phyloP scores from a whole-genome alignment of 2,888 invertebrate species.

The Chrysolina haemoptera region DNA sequence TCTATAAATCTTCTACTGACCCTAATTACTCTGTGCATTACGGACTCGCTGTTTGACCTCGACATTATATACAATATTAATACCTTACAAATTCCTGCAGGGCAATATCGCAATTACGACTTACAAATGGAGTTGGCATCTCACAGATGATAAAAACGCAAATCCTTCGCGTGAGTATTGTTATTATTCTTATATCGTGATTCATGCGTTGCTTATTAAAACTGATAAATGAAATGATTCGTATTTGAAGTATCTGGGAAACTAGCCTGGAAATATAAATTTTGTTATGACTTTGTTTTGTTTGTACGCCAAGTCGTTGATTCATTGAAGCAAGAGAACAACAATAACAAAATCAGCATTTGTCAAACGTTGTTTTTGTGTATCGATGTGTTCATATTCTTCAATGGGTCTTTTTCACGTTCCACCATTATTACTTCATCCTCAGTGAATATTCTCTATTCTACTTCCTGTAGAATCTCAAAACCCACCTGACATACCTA shows the following conservation, averaged over 20 bases:
- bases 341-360: too few species aligned
- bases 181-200: conserved; percentile 8
- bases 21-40: conserved; percentile 6
- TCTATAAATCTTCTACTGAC: conserved; percentile 12
- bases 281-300: too few species aligned
- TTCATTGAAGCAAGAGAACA: too few species aligned
- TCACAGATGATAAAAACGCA: neutral
- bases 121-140: conserved; percentile 6
- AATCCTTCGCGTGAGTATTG: conserved; percentile 3
- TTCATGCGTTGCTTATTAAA: neutral
- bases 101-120: conserved; percentile 1
- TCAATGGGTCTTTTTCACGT: too few species aligned
- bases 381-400: too few species aligned
- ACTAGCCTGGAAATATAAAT: neutral
- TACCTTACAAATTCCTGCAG: conserved; percentile 13
- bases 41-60: conserved; percentile 11
- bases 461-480: too few species aligned
- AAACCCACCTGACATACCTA: too few species aligned
- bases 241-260: neutral
- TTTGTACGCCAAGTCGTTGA: too few species aligned
- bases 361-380: too few species aligned
- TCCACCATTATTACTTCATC: too few species aligned
- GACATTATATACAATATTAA: conserved; percentile 23
- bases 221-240: neutral
- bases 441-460: too few species aligned